A percentile compares a stretch with the other conserved stretches of the same genome.
phyloP scores from a whole-genome alignment of 1,140 invertebrate genomes.

The Penaeus indicus region DNA sequence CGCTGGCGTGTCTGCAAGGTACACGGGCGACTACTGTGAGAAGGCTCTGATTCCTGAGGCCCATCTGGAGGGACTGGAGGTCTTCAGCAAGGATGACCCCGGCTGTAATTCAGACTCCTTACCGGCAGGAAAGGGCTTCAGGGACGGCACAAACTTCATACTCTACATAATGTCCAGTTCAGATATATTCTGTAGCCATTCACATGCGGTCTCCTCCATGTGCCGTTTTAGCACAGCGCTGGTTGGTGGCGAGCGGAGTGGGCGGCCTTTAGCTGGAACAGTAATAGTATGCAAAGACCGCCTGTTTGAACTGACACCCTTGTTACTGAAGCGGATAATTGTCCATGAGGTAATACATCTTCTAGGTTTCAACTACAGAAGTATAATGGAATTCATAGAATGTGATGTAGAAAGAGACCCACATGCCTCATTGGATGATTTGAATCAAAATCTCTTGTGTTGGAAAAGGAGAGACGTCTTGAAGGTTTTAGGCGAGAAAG shows the following conservation, averaged over 20 bases:
- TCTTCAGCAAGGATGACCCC: background rate
- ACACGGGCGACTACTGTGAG: slow-evolving; percentile 34
- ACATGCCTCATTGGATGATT: background rate
- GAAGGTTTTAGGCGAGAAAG: background rate
- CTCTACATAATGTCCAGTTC: slow-evolving; percentile 8
- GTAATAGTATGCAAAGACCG: slow-evolving; percentile 29
- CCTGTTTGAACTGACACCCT: background rate
- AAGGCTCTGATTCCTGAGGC: slow-evolving; percentile 21
- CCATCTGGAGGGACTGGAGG: slow-evolving; percentile 26
- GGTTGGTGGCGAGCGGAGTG: slow-evolving; percentile 40
- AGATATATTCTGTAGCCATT: background rate
- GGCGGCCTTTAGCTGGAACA: slow-evolving; percentile 42
- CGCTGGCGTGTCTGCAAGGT: background rate
- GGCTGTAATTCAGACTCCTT: background rate
- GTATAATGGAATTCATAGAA: slow-evolving; percentile 47
- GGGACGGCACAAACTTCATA: slow-evolving; percentile 49
- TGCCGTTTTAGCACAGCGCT: slow-evolving; percentile 5
- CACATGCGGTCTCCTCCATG: slow-evolving; percentile 5
- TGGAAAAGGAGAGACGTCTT: slow-evolving; percentile 41
- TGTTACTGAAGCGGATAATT: slow-evolving; percentile 29
- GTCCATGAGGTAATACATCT: slow-evolving; percentile 53
- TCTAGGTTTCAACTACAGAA: slow-evolving; percentile 47
- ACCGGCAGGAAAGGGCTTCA: slow-evolving; percentile 20
- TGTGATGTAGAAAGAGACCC: slow-evolving; percentile 16
- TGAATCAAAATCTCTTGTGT: background rate